A percentile compares a stretch with the other conserved stretches of the same genome.
phyloP scores from a whole-genome alignment of 2,113 vertebrate species.

The Ploceus nigricollis region DNA sequence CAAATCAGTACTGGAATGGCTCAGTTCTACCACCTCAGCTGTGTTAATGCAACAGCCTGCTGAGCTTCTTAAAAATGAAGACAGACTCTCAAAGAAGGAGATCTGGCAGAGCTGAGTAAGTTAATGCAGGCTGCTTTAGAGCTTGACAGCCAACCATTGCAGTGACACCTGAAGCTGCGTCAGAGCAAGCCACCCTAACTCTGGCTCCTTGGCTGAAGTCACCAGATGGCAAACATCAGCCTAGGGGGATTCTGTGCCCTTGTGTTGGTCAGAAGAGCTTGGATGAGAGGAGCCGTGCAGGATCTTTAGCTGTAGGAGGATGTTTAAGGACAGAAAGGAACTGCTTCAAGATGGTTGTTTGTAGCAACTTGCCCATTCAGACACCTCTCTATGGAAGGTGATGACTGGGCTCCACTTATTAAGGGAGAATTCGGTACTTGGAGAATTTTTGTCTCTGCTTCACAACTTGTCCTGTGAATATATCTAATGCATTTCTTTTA shows the following conservation, averaged over 20 bases:
- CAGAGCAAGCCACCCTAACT: neutral
- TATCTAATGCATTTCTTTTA: neutral
- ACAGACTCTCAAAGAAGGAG: neutral
- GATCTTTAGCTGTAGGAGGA: neutral
- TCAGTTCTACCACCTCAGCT: neutral
- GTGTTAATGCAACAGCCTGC: neutral
- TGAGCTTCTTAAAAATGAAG: neutral
- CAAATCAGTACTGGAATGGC: neutral
- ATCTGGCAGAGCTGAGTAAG: neutral
- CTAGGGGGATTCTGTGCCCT: neutral
- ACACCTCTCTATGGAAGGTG: neutral
- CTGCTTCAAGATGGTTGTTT: neutral
- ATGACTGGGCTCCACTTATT: neutral
- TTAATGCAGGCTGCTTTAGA: neutral
- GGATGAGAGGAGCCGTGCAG: neutral
- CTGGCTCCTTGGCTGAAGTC: neutral
- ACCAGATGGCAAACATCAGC: neutral
- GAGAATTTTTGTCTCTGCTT: neutral
- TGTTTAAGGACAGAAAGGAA: neutral
- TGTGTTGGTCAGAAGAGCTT: accelerated
- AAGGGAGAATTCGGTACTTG: neutral
- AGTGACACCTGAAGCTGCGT: neutral
- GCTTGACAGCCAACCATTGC: neutral
- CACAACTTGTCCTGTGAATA: neutral
- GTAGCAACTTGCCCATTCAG: neutral